These are phyloP conservation scores for Eumaeus atala DNA, from an alignment of 1,140 invertebrate genomes.

Conservation along the genomic window DNA sequence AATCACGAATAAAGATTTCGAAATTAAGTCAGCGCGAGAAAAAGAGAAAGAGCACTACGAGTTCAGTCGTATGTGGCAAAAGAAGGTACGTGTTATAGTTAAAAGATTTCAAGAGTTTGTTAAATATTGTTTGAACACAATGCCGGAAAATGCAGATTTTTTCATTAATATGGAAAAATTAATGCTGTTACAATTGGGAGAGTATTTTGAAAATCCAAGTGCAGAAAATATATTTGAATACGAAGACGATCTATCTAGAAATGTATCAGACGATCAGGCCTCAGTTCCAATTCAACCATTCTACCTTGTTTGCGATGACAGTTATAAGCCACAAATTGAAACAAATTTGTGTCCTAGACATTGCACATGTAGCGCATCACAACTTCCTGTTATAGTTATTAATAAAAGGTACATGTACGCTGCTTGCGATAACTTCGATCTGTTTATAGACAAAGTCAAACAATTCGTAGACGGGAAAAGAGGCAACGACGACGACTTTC, in stretches of 20 bases:
- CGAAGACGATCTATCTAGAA: conserved; percentile 31
- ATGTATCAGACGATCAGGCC: conserved; percentile 32
- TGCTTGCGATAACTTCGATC: conserved; percentile 49
- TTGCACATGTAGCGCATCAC: conserved; percentile 44
- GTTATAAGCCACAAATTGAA: conserved; percentile 39
- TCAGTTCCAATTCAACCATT: conserved; percentile 45
- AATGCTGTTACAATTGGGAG: conserved; percentile 53
- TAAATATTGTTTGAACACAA: conserved; percentile 42
- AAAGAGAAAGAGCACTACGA: conserved; percentile 40
- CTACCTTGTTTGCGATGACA: conserved; percentile 51
- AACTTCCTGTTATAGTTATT: conserved; percentile 50
- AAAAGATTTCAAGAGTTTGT: conserved; percentile 60
- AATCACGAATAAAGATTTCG: conserved; percentile 41
- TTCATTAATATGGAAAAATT: conserved; percentile 62
- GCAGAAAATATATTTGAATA: conserved; percentile 45
- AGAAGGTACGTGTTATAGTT: conserved; percentile 54
- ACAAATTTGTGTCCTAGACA: conserved; percentile 46
- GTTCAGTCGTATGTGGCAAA: conserved; percentile 48
- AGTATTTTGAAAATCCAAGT: conserved; percentile 40
- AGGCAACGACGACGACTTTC: conserved; percentile 37
- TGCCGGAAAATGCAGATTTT: conserved; percentile 58
- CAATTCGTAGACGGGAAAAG: conserved; percentile 34
- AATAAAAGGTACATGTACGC: conserved; percentile 56
- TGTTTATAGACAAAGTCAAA: conserved; percentile 45
- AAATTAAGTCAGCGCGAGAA: conserved; percentile 41